Base-by-base conservation (phyloP, 1,140 invertebrate species). In the Drosophila mojavensis region DNA sequence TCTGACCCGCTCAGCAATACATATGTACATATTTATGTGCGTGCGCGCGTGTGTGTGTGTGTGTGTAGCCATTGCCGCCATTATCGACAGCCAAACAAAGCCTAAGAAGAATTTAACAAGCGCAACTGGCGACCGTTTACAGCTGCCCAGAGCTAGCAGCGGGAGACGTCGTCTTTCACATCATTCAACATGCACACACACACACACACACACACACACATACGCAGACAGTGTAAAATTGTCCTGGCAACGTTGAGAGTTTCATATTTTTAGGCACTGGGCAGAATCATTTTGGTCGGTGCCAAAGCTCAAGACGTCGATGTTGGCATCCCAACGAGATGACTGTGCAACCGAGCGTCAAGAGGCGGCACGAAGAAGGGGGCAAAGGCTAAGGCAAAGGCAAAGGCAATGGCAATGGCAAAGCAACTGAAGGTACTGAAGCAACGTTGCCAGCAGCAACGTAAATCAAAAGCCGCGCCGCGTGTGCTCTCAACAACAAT, bases 1-100 rank as follows among this genome's bases (percentile, higher is more conserved):
- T 54, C 59, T 54, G 5, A 10, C 26, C 15, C 33, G 65, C 15
- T 20, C 13, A 28, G 10, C 13, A 48, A 48, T 41, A 30, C n/a
- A 11, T 10, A 30, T 20, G 26, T 47, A 3, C 59, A 20, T 47
- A 24, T 47, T 20, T 48, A 43, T 51, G 4, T 13, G 17, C 55
- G 15, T 68, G 43, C 17, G 5, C 1, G 15, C 47, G 1, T 66
- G 39, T 45, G 36, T 39, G 36, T 39, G 11, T 55, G 9, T n/a
- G 45, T 54, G 65, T 75, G 41, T 64, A 41, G 76, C 68, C 64
- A 70, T 78, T 72, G 77, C 74, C 78, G 84, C 85, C 82, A 85
- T 85, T 85, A 85, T 86, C 82, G 82, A 85, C 82, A 76, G 82
- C 75, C 75, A 79, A 85, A 85, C 82, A 86, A 86, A 85, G 81